Evolutionary conservation across 2,888 invertebrate species (phyloP).

Genomic region (Cheilosia variabilis): DNA sequence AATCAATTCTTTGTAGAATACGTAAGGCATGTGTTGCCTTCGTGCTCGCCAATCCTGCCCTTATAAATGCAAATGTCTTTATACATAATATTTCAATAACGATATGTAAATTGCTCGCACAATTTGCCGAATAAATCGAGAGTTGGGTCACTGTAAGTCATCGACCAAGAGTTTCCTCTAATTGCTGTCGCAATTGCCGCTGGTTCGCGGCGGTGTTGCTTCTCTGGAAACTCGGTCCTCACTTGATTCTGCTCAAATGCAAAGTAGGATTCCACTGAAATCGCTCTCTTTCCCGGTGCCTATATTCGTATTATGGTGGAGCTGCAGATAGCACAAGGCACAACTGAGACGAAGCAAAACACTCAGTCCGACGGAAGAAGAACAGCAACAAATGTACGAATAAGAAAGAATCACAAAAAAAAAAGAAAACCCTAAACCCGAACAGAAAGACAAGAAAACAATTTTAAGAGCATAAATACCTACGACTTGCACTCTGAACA

Average conservation of each 20-base stretch:
- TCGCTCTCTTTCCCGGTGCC: constrained; percentile 15
- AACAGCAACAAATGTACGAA: constrained; percentile 33
- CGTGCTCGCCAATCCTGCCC: too few relatives aligned
- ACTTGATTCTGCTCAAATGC: constrained; percentile 16
- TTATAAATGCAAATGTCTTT: too few relatives aligned
- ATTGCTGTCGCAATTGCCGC: constrained; percentile 10
- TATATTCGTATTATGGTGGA: too few relatives aligned
- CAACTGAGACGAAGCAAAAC: constrained; percentile 26
- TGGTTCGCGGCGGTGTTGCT: neutral
- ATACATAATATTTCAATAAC: too few relatives aligned
- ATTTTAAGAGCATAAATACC: constrained; percentile 74
- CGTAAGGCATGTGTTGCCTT: too few relatives aligned
- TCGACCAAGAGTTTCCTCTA: constrained; percentile 35
- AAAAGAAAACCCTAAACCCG: constrained; percentile 39
- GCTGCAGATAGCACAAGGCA: neutral
- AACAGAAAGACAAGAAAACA: constrained; percentile 64
- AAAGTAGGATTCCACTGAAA: constrained; percentile 37
- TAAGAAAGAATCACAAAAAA: constrained; percentile 24
- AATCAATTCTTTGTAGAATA: too few relatives aligned
- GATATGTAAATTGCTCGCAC: neutral
- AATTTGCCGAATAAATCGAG: constrained; percentile 27
- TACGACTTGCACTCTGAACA: constrained; percentile 60
- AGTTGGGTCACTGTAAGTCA: constrained; percentile 14
- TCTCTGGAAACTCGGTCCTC: constrained; percentile 25
- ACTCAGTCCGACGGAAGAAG: constrained; percentile 31